These are phyloP conservation scores for Grus americana DNA, from an alignment of 2,113 vertebrate species.

Conservation along the genomic window DNA sequence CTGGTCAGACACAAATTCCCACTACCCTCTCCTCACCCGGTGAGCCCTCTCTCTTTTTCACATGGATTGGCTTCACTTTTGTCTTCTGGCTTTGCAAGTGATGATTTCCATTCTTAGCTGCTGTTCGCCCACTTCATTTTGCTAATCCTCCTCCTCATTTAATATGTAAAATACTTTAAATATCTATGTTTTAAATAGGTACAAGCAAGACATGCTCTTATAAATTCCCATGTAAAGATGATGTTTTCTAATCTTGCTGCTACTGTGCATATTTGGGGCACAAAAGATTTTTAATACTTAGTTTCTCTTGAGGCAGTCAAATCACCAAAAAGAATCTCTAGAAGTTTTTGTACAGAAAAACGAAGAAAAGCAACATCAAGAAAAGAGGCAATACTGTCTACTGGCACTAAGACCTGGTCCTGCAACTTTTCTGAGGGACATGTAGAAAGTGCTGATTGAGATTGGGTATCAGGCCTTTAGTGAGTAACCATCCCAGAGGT, in stretches of 20 bases:
- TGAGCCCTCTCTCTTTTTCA: neutral
- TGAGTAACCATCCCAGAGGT: neutral
- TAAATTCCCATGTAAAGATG: neutral
- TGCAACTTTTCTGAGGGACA: neutral
- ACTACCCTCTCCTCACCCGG: fast-evolving
- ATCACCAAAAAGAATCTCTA: neutral
- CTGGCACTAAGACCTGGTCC: neutral
- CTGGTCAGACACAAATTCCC: neutral
- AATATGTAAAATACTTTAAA: neutral
- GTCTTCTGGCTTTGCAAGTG: neutral
- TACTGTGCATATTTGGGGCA: neutral
- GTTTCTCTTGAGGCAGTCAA: neutral
- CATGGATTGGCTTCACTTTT: neutral
- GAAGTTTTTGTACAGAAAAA: neutral
- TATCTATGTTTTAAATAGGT: neutral
- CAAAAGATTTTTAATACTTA: neutral
- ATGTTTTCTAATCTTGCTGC: neutral
- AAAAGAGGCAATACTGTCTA: neutral
- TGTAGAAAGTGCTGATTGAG: neutral
- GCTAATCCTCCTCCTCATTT: neutral
- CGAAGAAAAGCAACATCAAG: neutral
- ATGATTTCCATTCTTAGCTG: neutral
- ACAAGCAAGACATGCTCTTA: neutral
- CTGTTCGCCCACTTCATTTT: neutral
- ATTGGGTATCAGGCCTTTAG: neutral